phyloP scores from a whole-genome alignment of 2,888 invertebrate species.

The Tipula unca region DNA sequence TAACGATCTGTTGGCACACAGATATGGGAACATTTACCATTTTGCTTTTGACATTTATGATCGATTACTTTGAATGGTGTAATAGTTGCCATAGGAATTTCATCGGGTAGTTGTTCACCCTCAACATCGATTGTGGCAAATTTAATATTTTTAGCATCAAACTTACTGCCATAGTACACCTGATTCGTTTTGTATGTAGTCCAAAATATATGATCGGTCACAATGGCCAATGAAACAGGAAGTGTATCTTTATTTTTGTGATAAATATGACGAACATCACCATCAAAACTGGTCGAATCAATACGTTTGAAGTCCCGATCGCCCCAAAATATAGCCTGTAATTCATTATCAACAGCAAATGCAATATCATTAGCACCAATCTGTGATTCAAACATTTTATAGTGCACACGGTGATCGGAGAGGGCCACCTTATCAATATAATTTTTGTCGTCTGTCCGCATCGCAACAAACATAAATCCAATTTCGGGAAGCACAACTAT shows the following conservation, averaged over 20 bases:
- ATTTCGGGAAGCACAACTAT: conserved; percentile 50
- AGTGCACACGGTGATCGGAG: conserved; percentile 49
- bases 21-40: conserved; percentile 64
- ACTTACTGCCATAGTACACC: conserved; percentile 53
- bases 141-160: conserved; percentile 32
- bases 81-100: conserved; percentile 20
- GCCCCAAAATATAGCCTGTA: conserved; percentile 55
- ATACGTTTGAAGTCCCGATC: conserved; percentile 59
- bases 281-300: conserved; percentile 53
- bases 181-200: conserved; percentile 47
- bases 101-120: conserved; percentile 23
- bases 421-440: conserved; percentile 62
- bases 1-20: conserved; percentile 49
- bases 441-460: conserved; percentile 39
- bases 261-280: conserved; percentile 45
- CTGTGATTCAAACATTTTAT: conserved; percentile 37
- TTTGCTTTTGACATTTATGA: conserved; percentile 52
- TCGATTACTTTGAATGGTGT: conserved; percentile 25
- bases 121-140: not conserved
- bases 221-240: conserved; percentile 51
- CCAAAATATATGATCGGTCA: conserved; percentile 64
- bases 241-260: conserved; percentile 40
- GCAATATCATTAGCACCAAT: conserved; percentile 33
- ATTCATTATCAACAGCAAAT: conserved; percentile 46
- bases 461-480: conserved; percentile 52